These are phyloP conservation scores for Rousettus madagascariensis DNA, from an alignment of 2,797 vertebrate genomes.

Conservation along the genomic window DNA sequence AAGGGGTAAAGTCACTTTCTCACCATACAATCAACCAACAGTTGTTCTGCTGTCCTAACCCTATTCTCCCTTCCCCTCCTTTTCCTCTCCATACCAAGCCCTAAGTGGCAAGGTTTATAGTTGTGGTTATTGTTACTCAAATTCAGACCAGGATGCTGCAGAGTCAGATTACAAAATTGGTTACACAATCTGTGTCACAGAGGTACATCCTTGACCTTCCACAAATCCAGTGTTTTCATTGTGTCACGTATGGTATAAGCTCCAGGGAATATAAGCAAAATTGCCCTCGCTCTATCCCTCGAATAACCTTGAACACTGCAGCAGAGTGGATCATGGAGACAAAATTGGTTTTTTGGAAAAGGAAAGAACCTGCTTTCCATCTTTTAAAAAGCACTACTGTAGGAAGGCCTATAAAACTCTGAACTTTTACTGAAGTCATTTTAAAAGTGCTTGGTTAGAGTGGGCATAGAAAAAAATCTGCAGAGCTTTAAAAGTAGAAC, in stretches of 20 bases:
- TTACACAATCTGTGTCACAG: background rate
- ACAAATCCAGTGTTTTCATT: background rate
- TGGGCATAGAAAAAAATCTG: background rate
- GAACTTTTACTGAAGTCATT: slow-evolving; percentile 58
- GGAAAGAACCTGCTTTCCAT: slow-evolving; percentile 37
- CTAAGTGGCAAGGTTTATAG: background rate
- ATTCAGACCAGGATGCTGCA: background rate
- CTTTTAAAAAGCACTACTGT: slow-evolving; percentile 59
- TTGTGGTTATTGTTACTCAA: background rate
- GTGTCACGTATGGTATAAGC: background rate
- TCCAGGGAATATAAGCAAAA: slow-evolving; percentile 51
- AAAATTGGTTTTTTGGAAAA: slow-evolving; percentile 45
- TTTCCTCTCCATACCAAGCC: background rate
- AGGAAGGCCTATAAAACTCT: slow-evolving; percentile 61
- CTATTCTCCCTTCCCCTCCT: background rate
- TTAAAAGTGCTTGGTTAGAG: slow-evolving; percentile 38
- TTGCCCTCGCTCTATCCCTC: background rate
- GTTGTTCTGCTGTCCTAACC: background rate
- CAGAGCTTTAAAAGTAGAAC: slow-evolving; percentile 41
- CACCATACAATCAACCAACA: background rate
- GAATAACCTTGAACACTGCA: slow-evolving; percentile 48
- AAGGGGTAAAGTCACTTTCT: background rate
- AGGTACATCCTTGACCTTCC: background rate
- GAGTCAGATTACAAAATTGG: slow-evolving; percentile 26
- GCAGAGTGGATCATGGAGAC: slow-evolving; percentile 20